phyloP scores from a whole-genome alignment of 2,113 vertebrate genomes.

The Odocoileus virginianus region DNA sequence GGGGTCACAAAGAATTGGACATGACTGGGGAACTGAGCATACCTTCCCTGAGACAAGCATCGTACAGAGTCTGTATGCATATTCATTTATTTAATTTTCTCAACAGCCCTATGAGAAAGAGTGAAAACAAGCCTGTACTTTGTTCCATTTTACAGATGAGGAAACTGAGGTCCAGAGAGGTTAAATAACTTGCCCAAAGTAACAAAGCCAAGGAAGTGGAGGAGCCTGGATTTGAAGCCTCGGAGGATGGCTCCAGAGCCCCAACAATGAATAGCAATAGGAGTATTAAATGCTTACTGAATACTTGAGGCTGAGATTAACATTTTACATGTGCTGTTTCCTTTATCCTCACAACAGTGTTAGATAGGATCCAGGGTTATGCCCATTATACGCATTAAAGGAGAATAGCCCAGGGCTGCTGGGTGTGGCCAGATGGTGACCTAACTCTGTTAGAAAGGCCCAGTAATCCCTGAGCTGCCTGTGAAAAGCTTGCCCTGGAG shows the following conservation, averaged over 20 bases:
- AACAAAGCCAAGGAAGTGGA: not conserved
- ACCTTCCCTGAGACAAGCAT: not conserved
- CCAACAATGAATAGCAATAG: not conserved
- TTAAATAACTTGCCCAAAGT: not conserved
- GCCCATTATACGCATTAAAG: not conserved
- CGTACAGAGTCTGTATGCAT: not conserved
- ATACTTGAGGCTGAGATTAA: not conserved
- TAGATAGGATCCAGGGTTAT: not conserved
- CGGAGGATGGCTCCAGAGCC: not conserved
- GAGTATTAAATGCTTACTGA: not conserved
- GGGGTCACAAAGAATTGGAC: not conserved
- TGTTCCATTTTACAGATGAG: not conserved
- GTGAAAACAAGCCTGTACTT: not conserved
- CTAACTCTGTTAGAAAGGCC: not conserved
- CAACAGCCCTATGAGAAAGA: not conserved
- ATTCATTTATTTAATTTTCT: not conserved
- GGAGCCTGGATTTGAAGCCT: not conserved
- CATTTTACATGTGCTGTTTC: fast-evolving
- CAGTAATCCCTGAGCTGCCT: fast-evolving
- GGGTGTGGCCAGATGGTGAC: not conserved
- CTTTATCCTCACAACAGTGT: not conserved
- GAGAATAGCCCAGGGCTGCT: not conserved
- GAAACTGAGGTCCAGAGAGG: not conserved
- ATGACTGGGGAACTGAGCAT: not conserved
- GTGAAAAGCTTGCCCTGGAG: not conserved